These are phyloP conservation scores for Salarias fasciatus DNA, from an alignment of 2,797 vertebrate species.

Conservation along the genomic window DNA sequence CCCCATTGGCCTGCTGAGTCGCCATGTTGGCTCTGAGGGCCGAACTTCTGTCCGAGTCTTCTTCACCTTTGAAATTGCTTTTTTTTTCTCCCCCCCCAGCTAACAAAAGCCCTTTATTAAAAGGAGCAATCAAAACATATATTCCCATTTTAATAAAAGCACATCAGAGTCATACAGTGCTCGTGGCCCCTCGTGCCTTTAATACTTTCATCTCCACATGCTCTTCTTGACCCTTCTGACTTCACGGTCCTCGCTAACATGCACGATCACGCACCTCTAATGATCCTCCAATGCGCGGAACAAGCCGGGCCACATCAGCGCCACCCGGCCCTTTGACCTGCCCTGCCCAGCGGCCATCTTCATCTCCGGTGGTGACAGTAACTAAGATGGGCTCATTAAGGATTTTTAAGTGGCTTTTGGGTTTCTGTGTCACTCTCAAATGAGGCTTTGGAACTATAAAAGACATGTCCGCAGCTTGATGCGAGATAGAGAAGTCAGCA, in stretches of 20 bases:
- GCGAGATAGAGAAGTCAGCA: slow-evolving; percentile 29
- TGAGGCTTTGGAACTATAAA: slow-evolving; percentile 68
- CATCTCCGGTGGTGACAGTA: slow-evolving; percentile 46
- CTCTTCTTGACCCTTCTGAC: slow-evolving; percentile 51
- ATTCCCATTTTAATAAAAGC: neutral
- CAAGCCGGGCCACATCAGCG: slow-evolving; percentile 24
- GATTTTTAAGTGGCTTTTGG: slow-evolving; percentile 70
- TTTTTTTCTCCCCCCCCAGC: no score
- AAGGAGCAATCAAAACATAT: slow-evolving; percentile 1
- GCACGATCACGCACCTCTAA: slow-evolving; percentile 68
- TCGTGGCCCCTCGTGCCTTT: slow-evolving; percentile 7
- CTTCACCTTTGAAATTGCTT: no score
- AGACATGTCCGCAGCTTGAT: slow-evolving; percentile 32
- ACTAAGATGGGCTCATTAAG: slow-evolving; percentile 68
- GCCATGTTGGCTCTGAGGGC: slow-evolving; percentile 13
- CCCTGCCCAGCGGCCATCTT: slow-evolving; percentile 44
- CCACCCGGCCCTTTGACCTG: slow-evolving; percentile 62
- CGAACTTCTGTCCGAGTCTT: neutral
- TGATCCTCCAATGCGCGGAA: slow-evolving; percentile 39
- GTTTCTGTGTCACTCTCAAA: slow-evolving; percentile 74
- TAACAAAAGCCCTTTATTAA: neutral
- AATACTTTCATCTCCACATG: slow-evolving; percentile 35
- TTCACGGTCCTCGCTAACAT: slow-evolving; percentile 51
- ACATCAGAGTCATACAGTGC: slow-evolving; percentile 7
- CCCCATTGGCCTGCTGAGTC: neutral